Evolutionary conservation across 2,113 vertebrate species (phyloP).

Genomic region (Plotosus lineatus): DNA sequence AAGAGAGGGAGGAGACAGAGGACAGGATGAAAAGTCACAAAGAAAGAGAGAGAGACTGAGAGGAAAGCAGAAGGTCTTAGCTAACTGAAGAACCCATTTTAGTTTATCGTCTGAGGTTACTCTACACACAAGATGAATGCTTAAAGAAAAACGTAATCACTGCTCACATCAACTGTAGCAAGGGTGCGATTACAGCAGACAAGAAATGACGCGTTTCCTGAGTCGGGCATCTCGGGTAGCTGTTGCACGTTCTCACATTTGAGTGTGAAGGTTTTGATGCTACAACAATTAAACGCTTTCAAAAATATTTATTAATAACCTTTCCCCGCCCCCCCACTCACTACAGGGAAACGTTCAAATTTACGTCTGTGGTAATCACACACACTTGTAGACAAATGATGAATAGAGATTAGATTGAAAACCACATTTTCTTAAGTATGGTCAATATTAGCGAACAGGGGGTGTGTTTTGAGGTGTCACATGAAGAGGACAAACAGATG

Average conservation of each 20-base stretch:
- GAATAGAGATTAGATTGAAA: not conserved
- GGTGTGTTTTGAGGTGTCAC: not conserved
- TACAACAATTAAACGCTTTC: not conserved
- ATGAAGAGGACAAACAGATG: constrained; percentile 4
- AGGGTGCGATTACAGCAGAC: constrained; percentile 7
- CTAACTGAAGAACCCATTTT: constrained; percentile 17
- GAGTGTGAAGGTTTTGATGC: not conserved
- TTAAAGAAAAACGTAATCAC: not conserved
- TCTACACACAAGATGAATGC: not conserved
- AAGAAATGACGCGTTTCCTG: not conserved
- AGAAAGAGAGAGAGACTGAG: constrained; percentile 62
- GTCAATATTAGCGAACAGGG: not conserved
- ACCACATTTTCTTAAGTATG: not conserved
- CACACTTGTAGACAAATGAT: not conserved
- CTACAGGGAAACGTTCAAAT: not conserved
- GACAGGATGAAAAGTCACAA: constrained; percentile 66
- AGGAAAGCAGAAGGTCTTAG: constrained; percentile 17
- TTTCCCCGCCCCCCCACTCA: too few relatives aligned
- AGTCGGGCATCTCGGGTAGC: not conserved
- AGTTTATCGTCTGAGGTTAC: not conserved
- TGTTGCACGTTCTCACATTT: not conserved
- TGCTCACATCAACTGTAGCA: not conserved
- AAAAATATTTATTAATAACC: not conserved
- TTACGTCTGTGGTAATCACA: not conserved
- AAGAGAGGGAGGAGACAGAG: constrained; percentile 84